Evolutionary conservation across 2,113 vertebrate genomes (phyloP).

Genomic region (Albula goreensis): DNA sequence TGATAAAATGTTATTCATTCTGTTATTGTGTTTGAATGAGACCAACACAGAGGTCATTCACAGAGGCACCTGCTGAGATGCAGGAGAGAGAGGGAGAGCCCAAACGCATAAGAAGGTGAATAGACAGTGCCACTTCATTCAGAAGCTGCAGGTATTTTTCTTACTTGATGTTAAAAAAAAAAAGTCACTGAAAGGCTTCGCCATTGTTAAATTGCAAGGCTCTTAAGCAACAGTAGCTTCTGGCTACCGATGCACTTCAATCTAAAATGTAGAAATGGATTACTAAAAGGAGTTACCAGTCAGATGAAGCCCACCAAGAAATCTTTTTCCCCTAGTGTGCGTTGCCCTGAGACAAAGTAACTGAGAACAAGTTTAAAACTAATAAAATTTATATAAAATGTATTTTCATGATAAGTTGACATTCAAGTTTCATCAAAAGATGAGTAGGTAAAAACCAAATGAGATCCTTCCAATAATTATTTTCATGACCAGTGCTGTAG

Average conservation of each 20-base stretch:
- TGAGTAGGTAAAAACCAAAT: neutral
- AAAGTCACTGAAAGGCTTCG: no score
- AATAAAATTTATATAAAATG: no score
- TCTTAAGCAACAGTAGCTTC: no score
- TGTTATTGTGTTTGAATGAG: neutral
- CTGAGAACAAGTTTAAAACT: no score
- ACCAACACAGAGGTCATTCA: neutral
- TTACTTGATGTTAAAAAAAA: no score
- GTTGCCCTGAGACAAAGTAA: no score
- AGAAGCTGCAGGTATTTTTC: neutral
- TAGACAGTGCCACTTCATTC: neutral
- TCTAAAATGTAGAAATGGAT: neutral
- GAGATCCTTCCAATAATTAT: neutral
- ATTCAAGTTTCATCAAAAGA: neutral
- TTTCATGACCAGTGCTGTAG: no score
- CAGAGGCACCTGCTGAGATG: neutral
- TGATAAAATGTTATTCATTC: neutral
- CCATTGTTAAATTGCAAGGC: no score
- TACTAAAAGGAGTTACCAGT: neutral
- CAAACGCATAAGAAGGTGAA: neutral
- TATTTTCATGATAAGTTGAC: no score
- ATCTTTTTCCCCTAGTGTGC: neutral
- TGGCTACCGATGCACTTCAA: no score
- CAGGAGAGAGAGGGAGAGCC: no score
- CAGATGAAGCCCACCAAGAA: neutral